phyloP scores from a whole-genome alignment of 2,113 vertebrate species.

The Pterocles gutturalis region DNA sequence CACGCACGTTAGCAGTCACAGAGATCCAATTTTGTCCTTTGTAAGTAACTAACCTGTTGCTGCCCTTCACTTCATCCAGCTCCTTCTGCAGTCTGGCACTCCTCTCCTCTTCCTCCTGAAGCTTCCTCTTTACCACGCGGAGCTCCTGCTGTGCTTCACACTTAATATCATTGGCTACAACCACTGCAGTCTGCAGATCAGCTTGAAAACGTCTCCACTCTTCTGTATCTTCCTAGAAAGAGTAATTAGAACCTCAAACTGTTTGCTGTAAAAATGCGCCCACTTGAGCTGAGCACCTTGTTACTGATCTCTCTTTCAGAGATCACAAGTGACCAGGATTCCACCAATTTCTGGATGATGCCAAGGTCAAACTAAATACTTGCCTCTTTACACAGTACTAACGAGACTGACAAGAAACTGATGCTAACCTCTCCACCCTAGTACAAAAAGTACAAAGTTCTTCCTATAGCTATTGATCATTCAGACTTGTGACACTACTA shows the following conservation, averaged over 20 bases:
- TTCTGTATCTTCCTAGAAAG: slow-evolving; percentile 89
- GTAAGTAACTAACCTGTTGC: slow-evolving; percentile 80
- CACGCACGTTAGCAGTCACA: slow-evolving; percentile 4
- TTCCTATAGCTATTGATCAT: neutral
- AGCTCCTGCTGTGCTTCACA: slow-evolving; percentile 97
- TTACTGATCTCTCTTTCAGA: neutral
- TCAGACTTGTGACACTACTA: neutral
- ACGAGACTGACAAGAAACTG: neutral
- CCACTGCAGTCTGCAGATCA: slow-evolving; percentile 96
- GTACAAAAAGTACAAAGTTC: neutral
- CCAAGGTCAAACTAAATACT: neutral
- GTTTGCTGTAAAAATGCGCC: neutral
- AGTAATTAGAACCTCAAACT: neutral
- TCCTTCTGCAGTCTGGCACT: slow-evolving; percentile 85
- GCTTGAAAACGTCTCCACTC: slow-evolving; percentile 97
- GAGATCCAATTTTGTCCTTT: neutral
- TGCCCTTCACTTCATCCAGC: slow-evolving; percentile 88
- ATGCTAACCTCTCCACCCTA: neutral
- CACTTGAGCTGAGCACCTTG: neutral
- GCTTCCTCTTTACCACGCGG: slow-evolving; percentile 84
- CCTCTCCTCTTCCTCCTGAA: slow-evolving; percentile 94
- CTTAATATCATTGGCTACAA: slow-evolving; percentile 98
- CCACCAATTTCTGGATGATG: neutral
- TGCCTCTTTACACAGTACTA: neutral
- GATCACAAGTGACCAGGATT: neutral